These are phyloP conservation scores for Murina feae DNA, from an alignment of 2,113 vertebrate species.

Conservation along the genomic window DNA sequence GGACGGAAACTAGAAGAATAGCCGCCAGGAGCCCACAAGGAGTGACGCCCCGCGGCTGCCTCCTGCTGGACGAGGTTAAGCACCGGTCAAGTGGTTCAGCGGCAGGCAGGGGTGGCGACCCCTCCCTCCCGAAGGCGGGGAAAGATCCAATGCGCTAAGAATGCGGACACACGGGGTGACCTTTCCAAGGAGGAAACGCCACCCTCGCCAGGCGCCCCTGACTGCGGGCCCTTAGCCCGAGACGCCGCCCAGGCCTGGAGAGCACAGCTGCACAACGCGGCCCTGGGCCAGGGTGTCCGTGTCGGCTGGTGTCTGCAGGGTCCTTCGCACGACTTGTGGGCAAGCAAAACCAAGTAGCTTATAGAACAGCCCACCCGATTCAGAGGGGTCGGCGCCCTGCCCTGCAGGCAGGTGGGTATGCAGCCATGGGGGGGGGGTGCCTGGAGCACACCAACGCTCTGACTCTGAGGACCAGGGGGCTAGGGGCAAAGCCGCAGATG, in stretches of 20 bases:
- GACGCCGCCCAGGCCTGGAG: background rate
- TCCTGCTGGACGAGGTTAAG: background rate
- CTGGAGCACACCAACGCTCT: background rate
- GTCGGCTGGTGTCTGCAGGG: background rate
- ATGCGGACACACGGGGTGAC: background rate
- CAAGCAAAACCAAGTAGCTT: background rate
- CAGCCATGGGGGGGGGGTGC: background rate
- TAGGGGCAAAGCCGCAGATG: background rate
- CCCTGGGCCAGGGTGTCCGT: background rate
- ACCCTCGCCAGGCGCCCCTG: background rate
- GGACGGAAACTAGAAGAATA: too few relatives aligned
- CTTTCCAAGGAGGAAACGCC: background rate
- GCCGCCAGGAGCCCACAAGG: background rate
- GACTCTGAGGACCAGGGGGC: too few relatives aligned
- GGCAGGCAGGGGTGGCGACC: background rate
- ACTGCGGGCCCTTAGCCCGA: background rate
- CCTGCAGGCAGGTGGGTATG: too few relatives aligned
- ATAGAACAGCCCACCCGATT: accelerated
- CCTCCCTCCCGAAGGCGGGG: background rate
- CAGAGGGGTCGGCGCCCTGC: background rate
- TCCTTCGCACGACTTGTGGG: background rate
- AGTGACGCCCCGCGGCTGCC: background rate
- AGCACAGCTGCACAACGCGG: accelerated
- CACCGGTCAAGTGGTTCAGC: too few relatives aligned
- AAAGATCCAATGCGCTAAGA: background rate